A percentile compares a stretch with the other conserved stretches of the same genome.
These are phyloP conservation scores for Eristalis pertinax DNA, from an alignment of 2,888 invertebrate species.

Conservation along the genomic window DNA sequence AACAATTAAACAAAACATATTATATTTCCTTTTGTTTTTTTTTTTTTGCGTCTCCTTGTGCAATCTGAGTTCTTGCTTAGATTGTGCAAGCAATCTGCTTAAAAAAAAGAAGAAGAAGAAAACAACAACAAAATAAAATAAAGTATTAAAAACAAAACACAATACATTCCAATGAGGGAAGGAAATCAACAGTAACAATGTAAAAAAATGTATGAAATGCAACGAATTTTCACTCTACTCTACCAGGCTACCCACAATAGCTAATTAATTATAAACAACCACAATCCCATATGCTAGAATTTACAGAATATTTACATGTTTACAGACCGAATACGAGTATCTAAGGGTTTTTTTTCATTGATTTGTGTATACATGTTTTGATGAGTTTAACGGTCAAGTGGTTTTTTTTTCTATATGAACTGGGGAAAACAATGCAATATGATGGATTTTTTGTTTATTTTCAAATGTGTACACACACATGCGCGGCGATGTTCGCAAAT, in stretches of 20 bases:
- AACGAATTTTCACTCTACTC: conserved; percentile 63
- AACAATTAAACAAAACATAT: conserved; percentile 32
- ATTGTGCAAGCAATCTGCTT: background rate
- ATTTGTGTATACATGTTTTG: background rate
- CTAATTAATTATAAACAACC: conserved; percentile 47
- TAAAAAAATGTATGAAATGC: conserved; percentile 34
- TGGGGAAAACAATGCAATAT: conserved; percentile 67
- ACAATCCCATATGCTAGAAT: conserved; percentile 60
- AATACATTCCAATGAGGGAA: conserved; percentile 58
- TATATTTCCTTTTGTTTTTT: conserved; percentile 2
- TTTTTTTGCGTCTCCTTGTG: background rate
- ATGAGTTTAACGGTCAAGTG: background rate
- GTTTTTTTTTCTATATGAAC: conserved; percentile 49
- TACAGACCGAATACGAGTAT: conserved; percentile 13
- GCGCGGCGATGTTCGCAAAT: conserved; percentile 37
- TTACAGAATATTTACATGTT: background rate
- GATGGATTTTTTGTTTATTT: conserved; percentile 22
- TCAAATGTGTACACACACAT: background rate
- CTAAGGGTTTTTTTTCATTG: conserved; percentile 1
- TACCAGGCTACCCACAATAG: conserved; percentile 46
- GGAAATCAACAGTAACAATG: background rate
- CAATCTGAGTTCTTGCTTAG: background rate
- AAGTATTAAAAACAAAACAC: conserved; percentile 55
- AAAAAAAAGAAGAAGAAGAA: background rate
- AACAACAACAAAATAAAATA: background rate